phyloP scores from a whole-genome alignment of 2,888 invertebrate genomes.

The Pachycephus smyrnensis region DNA sequence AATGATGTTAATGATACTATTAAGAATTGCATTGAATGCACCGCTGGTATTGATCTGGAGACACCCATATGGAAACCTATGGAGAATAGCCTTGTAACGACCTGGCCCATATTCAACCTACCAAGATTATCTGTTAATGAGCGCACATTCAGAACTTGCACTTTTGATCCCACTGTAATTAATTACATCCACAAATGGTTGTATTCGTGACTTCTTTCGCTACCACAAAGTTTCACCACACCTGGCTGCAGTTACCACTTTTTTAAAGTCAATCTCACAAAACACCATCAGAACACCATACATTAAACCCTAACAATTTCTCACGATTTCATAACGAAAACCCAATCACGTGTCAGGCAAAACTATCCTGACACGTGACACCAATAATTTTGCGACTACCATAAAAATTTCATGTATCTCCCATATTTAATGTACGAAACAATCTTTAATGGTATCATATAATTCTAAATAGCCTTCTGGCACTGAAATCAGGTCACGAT shows the following conservation, averaged over 20 bases:
- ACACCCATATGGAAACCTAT: conserved; percentile 43
- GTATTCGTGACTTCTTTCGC: not conserved
- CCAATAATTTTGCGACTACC: not conserved
- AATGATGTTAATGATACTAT: conserved; percentile 52
- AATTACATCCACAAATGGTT: conserved; percentile 37
- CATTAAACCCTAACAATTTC: not conserved
- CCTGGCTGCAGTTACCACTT: not conserved
- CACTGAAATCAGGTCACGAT: not conserved
- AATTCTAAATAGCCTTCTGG: not conserved
- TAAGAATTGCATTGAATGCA: conserved; percentile 52
- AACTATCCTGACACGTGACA: not conserved
- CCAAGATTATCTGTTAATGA: conserved; percentile 47
- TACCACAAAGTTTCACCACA: not conserved
- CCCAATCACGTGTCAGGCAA: not conserved
- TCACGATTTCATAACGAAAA: not conserved
- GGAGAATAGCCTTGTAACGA: conserved; percentile 53
- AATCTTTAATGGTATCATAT: not conserved
- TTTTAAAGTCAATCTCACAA: not conserved
- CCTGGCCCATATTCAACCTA: conserved; percentile 46
- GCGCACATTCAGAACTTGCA: conserved; percentile 47
- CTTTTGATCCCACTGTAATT: conserved; percentile 52
- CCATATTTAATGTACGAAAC: not conserved
- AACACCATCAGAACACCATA: not conserved
- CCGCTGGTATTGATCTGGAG: conserved; percentile 44
- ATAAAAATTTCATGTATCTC: not conserved